These are phyloP conservation scores for Chrysodeixis includens DNA, from an alignment of 2,888 invertebrate genomes.

Conservation along the genomic window DNA sequence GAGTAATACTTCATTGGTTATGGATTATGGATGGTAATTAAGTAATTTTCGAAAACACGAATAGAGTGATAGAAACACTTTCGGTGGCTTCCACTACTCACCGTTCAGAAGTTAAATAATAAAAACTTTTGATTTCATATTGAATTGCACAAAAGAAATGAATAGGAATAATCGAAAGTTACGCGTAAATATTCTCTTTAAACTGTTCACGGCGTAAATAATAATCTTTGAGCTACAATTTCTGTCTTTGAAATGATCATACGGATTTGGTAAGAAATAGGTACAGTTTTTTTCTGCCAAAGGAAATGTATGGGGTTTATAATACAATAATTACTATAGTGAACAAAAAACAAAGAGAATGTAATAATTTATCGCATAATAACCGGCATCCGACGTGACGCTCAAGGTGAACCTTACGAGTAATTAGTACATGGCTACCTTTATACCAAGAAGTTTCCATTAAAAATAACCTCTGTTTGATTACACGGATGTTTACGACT, in stretches of 20 bases:
- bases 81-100: conserved; percentile 6
- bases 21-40: conserved; percentile 12
- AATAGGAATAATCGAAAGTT: neutral
- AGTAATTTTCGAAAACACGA: conserved; percentile 20
- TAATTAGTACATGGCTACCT: conserved; percentile 5
- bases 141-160: neutral
- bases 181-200: neutral
- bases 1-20: conserved; percentile 25
- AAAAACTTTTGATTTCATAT: neutral
- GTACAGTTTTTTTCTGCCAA: too few relatives aligned
- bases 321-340: neutral
- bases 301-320: too few relatives aligned
- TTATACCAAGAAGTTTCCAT: conserved; percentile 3
- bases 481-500: conserved; percentile 37
- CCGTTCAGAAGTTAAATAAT: conserved; percentile 3
- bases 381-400: neutral
- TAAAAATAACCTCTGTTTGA: conserved; percentile 30
- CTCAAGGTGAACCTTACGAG: neutral
- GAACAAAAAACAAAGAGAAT: neutral
- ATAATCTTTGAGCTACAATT: too few relatives aligned
- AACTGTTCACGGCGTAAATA: too few relatives aligned
- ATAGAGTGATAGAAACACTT: conserved; percentile 22
- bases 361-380: neutral
- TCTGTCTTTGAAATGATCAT: too few relatives aligned
- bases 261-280: too few relatives aligned